These are phyloP conservation scores for Dichetophora obliterata DNA, from an alignment of 2,888 invertebrate genomes.

Conservation along the genomic window DNA sequence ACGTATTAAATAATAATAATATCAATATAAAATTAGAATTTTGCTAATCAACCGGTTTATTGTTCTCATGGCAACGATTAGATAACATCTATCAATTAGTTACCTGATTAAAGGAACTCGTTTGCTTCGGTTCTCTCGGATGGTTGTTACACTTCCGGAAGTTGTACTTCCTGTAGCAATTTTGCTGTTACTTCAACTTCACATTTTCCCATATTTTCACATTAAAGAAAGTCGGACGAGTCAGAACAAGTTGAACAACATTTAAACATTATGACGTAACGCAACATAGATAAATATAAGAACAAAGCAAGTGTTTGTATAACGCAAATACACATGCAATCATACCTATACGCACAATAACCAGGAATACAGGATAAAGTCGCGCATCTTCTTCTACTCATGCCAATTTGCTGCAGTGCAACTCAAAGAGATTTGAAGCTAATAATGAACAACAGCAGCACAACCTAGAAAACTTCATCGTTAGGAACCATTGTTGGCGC, in stretches of 20 bases:
- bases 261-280: background rate
- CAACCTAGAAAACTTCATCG: background rate
- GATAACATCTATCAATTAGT: background rate
- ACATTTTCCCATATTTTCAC: conserved; percentile 3
- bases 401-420: background rate
- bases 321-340: too few relatives aligned
- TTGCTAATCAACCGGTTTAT: background rate
- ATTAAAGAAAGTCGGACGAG: background rate
- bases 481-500: background rate
- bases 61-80: background rate
- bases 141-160: conserved; percentile 23
- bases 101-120: background rate
- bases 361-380: conserved; percentile 4
- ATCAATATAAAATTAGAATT: too few relatives aligned
- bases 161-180: conserved; percentile 29
- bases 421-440: conserved; percentile 1
- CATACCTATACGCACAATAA: background rate
- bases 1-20: too few relatives aligned
- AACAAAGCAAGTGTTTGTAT: background rate
- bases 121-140: too few relatives aligned
- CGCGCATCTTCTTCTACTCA: background rate
- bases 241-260: background rate
- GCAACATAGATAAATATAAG: background rate
- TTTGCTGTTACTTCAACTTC: background rate
- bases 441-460: background rate